Evolutionary conservation across 1,140 invertebrate species (phyloP), one percentile per base, ranked within the genome.

Genomic region (Philopotamus ludificatus): DNA sequence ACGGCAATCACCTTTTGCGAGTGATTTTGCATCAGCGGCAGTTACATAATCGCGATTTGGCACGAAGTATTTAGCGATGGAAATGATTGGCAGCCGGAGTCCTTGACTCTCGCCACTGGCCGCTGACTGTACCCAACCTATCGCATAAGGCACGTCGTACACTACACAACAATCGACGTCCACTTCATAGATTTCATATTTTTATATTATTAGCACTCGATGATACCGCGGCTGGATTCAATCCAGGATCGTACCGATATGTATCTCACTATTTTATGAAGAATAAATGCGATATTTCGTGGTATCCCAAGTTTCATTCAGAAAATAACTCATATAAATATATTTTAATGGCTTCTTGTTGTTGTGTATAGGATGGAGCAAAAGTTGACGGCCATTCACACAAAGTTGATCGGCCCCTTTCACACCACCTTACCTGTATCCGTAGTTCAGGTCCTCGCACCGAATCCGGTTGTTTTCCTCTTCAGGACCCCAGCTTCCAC

Each of bases 51-150:
- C 63, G 63, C 47, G 50, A 67, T 63, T 63, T 42, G 53, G 65
- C 57, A 63, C 65, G 47, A 58, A 63, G 60, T 21, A 45, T 63
- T 62, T 47, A 59, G 60, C 54, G 53, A 45, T 70, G 60, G 63
- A 66, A 60, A 70, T 70, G 68, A 70, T 70, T 70, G 68, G 68
- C 68, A 64, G 68, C 34, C 47, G 47, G 45, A 66, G 64, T 70
- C 68, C 68, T 70, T 70, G 68, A 64, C 67, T 65, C 28, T 57
- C 12, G 63, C 63, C 51, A 57, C 51, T 49, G 53, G 54, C 18
- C 57, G 45, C 16, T 41, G 60, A 54, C 25, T 25, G 20, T 44
- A 28, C 49, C 18, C 25, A 34, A 54, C 41, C 22, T 15, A 50
- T 16, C 22, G 20, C 20, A 12, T 21, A 4, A 18, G 9, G 21